Evolutionary conservation across 2,113 vertebrate genomes (phyloP).

Genomic region (Pteropus alecto): DNA sequence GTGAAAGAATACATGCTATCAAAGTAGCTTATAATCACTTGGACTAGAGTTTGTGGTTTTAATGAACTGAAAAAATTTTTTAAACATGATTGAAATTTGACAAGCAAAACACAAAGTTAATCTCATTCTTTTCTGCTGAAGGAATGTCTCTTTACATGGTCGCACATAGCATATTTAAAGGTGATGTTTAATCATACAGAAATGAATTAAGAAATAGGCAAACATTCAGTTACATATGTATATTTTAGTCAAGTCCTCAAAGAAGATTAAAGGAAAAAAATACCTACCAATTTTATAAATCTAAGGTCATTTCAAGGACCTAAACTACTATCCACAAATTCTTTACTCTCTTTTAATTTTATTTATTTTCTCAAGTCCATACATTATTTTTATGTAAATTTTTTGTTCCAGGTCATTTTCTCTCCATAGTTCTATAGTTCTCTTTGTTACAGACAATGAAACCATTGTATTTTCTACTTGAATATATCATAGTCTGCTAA

Average conservation of each 20-base stretch:
- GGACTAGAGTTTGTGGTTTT: neutral
- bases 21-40: neutral
- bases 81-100: neutral
- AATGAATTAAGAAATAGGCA: neutral
- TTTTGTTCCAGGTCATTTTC: neutral
- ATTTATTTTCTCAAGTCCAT: neutral
- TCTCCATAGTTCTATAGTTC: neutral
- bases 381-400: neutral
- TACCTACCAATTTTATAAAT: neutral
- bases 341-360: neutral
- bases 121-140: conserved; percentile 50
- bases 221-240: neutral
- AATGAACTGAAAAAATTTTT: neutral
- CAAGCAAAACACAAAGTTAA: conserved; percentile 36
- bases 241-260: neutral
- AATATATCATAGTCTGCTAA: neutral
- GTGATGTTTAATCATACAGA: neutral
- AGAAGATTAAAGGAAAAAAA: neutral
- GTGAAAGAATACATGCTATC: neutral
- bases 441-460: neutral
- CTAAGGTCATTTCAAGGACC: neutral
- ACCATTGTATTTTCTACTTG: neutral
- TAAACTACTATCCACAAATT: neutral
- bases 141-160: neutral
- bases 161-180: conserved; percentile 23